phyloP scores from a whole-genome alignment of 2,888 invertebrate genomes.

The Pandemis cinnamomeana region DNA sequence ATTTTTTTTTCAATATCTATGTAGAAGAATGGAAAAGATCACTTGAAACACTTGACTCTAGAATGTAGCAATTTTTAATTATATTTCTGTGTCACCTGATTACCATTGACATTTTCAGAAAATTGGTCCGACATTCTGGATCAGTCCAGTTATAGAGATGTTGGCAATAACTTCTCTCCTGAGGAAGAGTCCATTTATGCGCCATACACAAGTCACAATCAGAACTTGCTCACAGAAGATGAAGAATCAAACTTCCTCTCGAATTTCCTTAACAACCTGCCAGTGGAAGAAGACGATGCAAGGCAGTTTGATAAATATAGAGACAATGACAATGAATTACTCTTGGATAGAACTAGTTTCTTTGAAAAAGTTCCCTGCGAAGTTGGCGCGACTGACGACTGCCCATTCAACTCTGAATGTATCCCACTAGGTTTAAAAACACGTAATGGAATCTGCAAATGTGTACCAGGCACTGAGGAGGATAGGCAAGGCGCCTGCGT shows the following conservation, averaged over 20 bases:
- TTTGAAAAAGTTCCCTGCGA: slow-evolving; percentile 85
- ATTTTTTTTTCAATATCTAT: too few relatives aligned
- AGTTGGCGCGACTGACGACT: slow-evolving; percentile 83
- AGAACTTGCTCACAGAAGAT: slow-evolving; percentile 66
- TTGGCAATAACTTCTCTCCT: slow-evolving; percentile 70
- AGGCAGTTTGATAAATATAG: slow-evolving; percentile 70
- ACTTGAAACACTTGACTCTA: background rate
- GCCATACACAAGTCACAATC: slow-evolving; percentile 66
- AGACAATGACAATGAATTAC: slow-evolving; percentile 76
- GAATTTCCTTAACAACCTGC: slow-evolving; percentile 73
- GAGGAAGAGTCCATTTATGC: slow-evolving; percentile 74
- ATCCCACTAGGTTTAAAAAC: slow-evolving; percentile 81
- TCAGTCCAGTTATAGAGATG: slow-evolving; percentile 73
- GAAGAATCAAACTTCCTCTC: slow-evolving; percentile 72
- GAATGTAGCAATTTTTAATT: background rate
- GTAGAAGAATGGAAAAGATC: background rate
- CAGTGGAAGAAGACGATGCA: slow-evolving; percentile 71
- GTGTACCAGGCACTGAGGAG: slow-evolving; percentile 86
- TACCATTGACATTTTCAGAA: slow-evolving; percentile 61
- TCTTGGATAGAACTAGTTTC: slow-evolving; percentile 79
- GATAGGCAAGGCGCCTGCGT: slow-evolving; percentile 71
- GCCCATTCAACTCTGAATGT: slow-evolving; percentile 89
- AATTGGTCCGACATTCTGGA: slow-evolving; percentile 81
- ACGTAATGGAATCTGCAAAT: slow-evolving; percentile 89
- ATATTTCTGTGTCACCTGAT: background rate